Evolutionary conservation across 2,888 invertebrate species (phyloP), one percentile per base, ranked within the genome.

Genomic region (Andrena flavipes): DNA sequence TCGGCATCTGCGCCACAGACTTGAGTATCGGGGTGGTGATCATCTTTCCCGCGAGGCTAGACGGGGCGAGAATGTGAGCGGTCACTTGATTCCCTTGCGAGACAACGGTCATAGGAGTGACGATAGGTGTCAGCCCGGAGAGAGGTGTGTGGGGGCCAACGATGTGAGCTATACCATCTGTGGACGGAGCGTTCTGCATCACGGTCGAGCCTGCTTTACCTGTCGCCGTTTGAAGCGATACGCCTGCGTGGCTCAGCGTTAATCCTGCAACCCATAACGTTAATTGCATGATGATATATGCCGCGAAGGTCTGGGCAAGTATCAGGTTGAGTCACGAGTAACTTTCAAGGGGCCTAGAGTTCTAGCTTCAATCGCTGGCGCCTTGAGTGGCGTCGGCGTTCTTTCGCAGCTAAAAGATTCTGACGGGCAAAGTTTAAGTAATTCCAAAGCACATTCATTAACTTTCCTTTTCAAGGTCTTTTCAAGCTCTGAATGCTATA

Each of bases 21-120:
- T 96, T 96, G 86, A 96, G 94, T 91, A 96, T 94, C 77, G 95
- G 95, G 49, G 92, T 91, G 56, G 92, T 92, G 72, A 92, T 91
- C 93, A 96, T 96, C 95, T 97, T 96, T 89, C 96, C 96, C 88
- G 96, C 95, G 65, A 96, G 95, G 90, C 95, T 95, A 80, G 95
- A 95, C 16, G 95, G 94, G 16, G 95, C 94, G 85, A 97, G 95
- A 87, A 97, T 95, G 91, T 96, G 97, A 84, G 96, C 95, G 7
- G 93, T 93, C 84, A 95, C 94, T 84, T 94, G 94, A 87, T 93
- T 94, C 26, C 96, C 95, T 91, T 96, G 96, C 26, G 96, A 96
- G 81, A 96, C 96, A 54, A 97, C 96, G 26, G 94, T 94, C 93
- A 94, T 93, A 30, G 94, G 94, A 13, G 93, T 92, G n/a, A 94